Base-by-base conservation (phyloP, 64 coral and sea anemone species). In the Stylophora pistillata region DNA sequence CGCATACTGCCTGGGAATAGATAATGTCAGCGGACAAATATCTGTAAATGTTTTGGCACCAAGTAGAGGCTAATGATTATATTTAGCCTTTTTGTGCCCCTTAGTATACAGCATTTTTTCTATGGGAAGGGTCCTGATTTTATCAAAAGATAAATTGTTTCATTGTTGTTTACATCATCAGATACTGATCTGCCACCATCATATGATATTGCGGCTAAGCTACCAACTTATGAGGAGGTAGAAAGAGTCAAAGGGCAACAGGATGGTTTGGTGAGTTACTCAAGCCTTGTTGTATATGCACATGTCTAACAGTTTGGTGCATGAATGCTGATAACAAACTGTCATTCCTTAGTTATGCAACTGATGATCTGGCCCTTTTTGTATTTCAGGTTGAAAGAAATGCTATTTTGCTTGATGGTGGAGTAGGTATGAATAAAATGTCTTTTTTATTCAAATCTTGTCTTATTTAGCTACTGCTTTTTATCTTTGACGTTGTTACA, bases 221-320 rank as follows among this genome's bases (percentile, higher is more conserved):
- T 94, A 28, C 93, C 93, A 71, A 91, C 82, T n/a, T 94, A 94
- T 52, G 88, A 94, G 75, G 93, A 94, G 81, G 88, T 88, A 28
- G 88, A 86, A 86, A 83, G 89, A 62, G 85, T 86, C 17, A 94
- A 88, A 58, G 68, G 81, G 56, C 31, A 37, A 56, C 78, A 87
- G 81, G 33, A 86, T 70, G 88, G 91, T 27, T 61, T 94, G 84
- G 74, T 74, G 20, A 70, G 87, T 65, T 82, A 15, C 14, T 10
- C 9, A 60, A 1, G 18, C 16, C 25, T 77, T 52, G 4, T 53
- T 23, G 23, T 74, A 30, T 1, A 32, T 47, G 37, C 37, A 47
- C 37, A 47, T 47, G 7, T 47, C 7, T 47, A 47, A 47, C 7
- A 7, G 3, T 47, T 47, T 47, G 37, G 37, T 47, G 7, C 7